Conservation (phyloP, 1,140 invertebrate genomes). For the Ceratina australensis region DNA sequence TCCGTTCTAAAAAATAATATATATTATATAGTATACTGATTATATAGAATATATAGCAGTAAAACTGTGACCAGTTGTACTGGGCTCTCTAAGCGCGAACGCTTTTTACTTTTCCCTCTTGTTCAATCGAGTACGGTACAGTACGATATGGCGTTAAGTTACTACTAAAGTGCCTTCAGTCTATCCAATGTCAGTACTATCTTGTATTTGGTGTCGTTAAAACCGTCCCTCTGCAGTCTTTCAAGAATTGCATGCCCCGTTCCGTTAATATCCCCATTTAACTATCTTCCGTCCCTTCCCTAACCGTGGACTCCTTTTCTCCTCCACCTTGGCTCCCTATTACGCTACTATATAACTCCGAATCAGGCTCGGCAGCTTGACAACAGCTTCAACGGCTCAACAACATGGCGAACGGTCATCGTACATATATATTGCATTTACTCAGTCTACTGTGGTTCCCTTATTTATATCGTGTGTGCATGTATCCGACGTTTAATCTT, state of each 20-base stretch:
- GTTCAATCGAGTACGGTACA: slow-evolving; percentile 66
- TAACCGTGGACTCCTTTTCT: slow-evolving; percentile 37
- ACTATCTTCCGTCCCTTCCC: background rate
- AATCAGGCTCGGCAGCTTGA: slow-evolving; percentile 65
- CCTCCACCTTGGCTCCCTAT: slow-evolving; percentile 18
- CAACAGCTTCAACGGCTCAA: slow-evolving; percentile 72
- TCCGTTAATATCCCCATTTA: slow-evolving; percentile 38
- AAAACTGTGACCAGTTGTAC: slow-evolving; percentile 21
- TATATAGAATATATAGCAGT: slow-evolving; percentile 39
- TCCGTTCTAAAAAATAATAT: slow-evolving; percentile 2
- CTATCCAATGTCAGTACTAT: slow-evolving; percentile 81
- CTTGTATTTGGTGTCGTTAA: slow-evolving; percentile 81
- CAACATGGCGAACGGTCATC: slow-evolving; percentile 77
- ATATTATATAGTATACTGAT: slow-evolving; percentile 33
- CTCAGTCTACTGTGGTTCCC: slow-evolving; percentile 79
- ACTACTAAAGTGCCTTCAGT: slow-evolving; percentile 80
- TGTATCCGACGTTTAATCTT: slow-evolving; percentile 33
- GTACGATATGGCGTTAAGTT: slow-evolving; percentile 77
- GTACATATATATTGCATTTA: slow-evolving; percentile 79
- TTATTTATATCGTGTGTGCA: slow-evolving; percentile 63
- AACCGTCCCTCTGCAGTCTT: slow-evolving; percentile 79
- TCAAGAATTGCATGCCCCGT: slow-evolving; percentile 72
- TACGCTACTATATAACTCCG: slow-evolving; percentile 43
- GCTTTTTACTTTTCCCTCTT: slow-evolving; percentile 1
- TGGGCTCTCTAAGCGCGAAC: slow-evolving; percentile 12